Evolutionary conservation across 1,140 invertebrate species (phyloP), one percentile per base, ranked within the genome.

Genomic region (Aphelinus certus): DNA sequence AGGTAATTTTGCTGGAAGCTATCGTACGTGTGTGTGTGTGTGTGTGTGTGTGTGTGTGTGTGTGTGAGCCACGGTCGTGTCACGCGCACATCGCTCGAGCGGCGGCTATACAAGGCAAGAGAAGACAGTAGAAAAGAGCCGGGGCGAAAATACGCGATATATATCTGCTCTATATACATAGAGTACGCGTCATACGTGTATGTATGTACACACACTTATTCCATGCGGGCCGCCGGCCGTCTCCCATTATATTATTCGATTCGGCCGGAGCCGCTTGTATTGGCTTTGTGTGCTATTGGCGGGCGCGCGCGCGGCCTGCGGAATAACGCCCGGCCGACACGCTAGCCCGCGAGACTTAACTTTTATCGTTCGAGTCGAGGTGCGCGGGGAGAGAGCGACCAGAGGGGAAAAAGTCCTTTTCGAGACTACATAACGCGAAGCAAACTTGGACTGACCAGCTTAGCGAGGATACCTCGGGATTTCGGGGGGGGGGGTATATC

Each of bases 221-320:
- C 26, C 26, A 26, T 26, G 26, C 26, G 26, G 26, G 26, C 26
- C 26, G 26, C 26, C 26, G 26, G 26, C 51, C 67, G 55, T 64
- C 60, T 49, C 26, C 81, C 82, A 83, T 83, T 83, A 82, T 83
- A 82, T 82, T 83, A 83, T 82, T 81, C 79, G 82, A 78, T 78
- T 76, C 71, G 62, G 61, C 63, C 66, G 67, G 49, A 43, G 42
- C n/a, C 60, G 57, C 48, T 56, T 77, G 76, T 77, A 78, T 75
- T 78, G 70, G 66, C 69, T 75, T 43, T 74, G 56, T 45, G 62
- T 56, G 64, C 42, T 53, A 53, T 53, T 6, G 58, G 71, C 51
- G 26, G 56, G 66, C 61, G 75, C 76, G 75, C 76, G 77, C 60
- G 67, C 55, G 66, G 63, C 63, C 4, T 58, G 71, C 51, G 26